A percentile compares a stretch with the other conserved stretches of the same genome.
phyloP scores from a whole-genome alignment of 1,140 invertebrate species.

The Rhizoglyphus robini region DNA sequence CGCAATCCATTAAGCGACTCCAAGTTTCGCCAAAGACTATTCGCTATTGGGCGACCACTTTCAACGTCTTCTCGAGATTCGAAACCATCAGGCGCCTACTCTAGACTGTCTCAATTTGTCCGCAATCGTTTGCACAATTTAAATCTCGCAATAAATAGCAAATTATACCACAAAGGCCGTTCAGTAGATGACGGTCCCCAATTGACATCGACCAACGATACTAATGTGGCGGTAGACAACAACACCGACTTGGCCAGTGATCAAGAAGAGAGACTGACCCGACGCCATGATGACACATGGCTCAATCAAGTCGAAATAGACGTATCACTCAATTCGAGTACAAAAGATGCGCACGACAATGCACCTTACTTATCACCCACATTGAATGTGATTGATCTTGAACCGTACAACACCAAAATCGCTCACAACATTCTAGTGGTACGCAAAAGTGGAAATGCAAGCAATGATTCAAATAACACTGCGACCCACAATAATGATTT shows the following conservation, averaged over 20 bases:
- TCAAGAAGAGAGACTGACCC: too few relatives aligned
- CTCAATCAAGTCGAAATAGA: background rate
- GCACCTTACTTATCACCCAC: background rate
- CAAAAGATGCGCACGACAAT: background rate
- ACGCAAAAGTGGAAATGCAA: background rate
- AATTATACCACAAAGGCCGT: background rate
- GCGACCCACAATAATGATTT: background rate
- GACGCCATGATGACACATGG: background rate
- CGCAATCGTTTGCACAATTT: background rate
- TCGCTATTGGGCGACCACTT: background rate
- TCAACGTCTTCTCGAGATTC: background rate
- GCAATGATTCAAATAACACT: background rate
- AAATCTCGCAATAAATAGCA: background rate
- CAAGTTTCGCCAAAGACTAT: background rate
- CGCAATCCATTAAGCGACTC: background rate
- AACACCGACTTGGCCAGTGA: too few relatives aligned
- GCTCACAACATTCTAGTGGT: constrained; percentile 19
- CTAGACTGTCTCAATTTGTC: background rate
- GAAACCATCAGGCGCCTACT: background rate
- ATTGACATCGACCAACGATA: too few relatives aligned
- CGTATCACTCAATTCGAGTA: background rate
- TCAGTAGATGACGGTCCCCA: too few relatives aligned
- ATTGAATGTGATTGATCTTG: constrained; percentile 19
- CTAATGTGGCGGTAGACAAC: too few relatives aligned
- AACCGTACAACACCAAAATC: constrained; percentile 13